Conservation (phyloP, 2,888 invertebrate genomes). For the Tubulanus polymorphus region DNA sequence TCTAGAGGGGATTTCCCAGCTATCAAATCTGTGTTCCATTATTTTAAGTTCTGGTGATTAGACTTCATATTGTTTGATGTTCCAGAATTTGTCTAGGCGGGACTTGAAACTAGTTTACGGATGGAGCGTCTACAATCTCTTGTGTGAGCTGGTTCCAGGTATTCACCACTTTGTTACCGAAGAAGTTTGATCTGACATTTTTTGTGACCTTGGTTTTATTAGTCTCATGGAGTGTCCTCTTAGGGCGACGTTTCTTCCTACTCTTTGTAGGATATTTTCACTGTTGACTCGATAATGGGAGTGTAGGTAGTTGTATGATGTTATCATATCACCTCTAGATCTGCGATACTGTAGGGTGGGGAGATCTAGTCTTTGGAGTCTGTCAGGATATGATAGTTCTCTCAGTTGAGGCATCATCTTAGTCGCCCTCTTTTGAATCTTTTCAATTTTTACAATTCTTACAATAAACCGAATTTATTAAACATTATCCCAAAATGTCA, state of each 20-base stretch:
- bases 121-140: constrained; percentile 3
- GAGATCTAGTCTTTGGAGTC: constrained; percentile 4
- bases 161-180: no score
- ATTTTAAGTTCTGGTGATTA: no score
- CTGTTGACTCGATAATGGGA: neutral
- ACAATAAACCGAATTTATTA: no score
- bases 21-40: no score
- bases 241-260: neutral
- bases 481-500: no score
- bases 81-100: no score
- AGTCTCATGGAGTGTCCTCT: constrained; percentile 9
- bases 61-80: no score
- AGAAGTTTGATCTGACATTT: no score
- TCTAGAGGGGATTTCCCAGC: no score
- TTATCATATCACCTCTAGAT: constrained; percentile 10
- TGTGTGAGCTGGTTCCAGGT: no score
- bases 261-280: constrained; percentile 2
- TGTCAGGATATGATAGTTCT: constrained; percentile 6
- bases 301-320: constrained; percentile 3
- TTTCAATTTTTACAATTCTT: constrained; percentile 7
- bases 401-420: constrained; percentile 6
- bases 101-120: constrained; percentile 4
- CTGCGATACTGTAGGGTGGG: constrained; percentile 7
- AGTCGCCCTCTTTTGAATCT: constrained; percentile 11
- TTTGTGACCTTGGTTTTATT: neutral